These are phyloP conservation scores for Amiota mariae DNA, from an alignment of 2,888 invertebrate species.

Conservation along the genomic window DNA sequence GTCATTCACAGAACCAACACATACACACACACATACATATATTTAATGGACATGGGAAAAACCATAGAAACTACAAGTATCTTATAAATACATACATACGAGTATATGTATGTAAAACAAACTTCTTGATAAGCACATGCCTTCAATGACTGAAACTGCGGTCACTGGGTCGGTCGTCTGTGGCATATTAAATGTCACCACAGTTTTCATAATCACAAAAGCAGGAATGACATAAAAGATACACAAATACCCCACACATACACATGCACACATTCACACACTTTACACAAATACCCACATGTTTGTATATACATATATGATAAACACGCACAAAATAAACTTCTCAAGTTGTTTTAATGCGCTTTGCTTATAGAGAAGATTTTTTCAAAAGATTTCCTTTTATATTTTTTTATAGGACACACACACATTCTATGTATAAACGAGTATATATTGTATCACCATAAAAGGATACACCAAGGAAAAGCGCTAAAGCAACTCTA, in stretches of 20 bases:
- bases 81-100: background rate
- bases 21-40: background rate
- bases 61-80: background rate
- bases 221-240: too few species aligned
- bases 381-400: slow-evolving; percentile 22
- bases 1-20: slow-evolving; percentile 18
- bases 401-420: too few species aligned
- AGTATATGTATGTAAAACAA: background rate
- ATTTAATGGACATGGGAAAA: background rate
- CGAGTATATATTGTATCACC: too few species aligned
- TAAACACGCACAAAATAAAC: background rate
- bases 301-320: background rate
- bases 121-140: slow-evolving; percentile 10
- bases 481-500: background rate
- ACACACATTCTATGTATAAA: too few species aligned
- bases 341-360: slow-evolving; percentile 14
- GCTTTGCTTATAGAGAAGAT: background rate
- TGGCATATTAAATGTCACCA: slow-evolving; percentile 30
- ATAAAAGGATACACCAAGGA: background rate
- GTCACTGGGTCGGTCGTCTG: slow-evolving; percentile 26
- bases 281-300: slow-evolving; percentile 5
- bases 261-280: background rate
- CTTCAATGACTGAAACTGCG: slow-evolving; percentile 22
- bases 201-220: slow-evolving; percentile 12
- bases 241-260: too few species aligned